Evolutionary conservation across 2,797 vertebrate species (phyloP).

Genomic region (Hyperoplus lanceolatus): DNA sequence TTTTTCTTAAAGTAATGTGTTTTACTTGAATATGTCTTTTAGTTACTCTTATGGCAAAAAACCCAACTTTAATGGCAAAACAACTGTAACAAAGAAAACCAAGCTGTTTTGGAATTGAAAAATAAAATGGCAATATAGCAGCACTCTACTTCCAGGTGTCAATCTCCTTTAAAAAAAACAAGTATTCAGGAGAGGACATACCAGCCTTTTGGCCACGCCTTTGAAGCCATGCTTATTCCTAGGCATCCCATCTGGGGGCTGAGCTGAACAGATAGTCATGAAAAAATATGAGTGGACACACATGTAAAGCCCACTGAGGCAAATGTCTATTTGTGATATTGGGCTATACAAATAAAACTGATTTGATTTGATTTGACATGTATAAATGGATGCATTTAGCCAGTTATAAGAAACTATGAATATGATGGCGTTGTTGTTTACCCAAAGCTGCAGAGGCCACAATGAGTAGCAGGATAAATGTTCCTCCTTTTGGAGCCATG

Average conservation of each 20-base stretch:
- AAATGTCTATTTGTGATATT: too few species aligned
- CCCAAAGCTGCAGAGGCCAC: constrained; percentile 58
- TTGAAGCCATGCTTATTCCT: constrained; percentile 30
- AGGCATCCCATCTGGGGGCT: not conserved
- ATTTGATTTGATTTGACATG: too few species aligned
- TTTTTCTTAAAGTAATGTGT: not conserved
- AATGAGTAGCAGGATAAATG: constrained; percentile 54
- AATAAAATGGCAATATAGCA: not conserved
- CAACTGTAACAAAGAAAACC: not conserved
- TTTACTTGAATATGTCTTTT: not conserved
- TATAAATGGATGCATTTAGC: not conserved
- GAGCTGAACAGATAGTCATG: constrained; percentile 21
- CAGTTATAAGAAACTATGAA: not conserved
- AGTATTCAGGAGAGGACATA: constrained; percentile 46
- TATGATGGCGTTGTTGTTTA: constrained; percentile 47
- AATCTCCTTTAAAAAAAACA: not conserved
- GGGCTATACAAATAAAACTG: too few species aligned
- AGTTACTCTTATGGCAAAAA: not conserved
- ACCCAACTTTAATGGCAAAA: not conserved
- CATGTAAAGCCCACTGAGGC: not conserved
- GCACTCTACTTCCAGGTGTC: not conserved
- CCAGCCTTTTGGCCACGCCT: constrained; percentile 69
- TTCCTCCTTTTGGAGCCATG: constrained; percentile 68
- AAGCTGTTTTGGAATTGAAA: not conserved
- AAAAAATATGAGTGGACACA: constrained; percentile 1